Evolutionary conservation across 2,888 invertebrate genomes (phyloP).

Genomic region (Ornithoptera priamus): DNA sequence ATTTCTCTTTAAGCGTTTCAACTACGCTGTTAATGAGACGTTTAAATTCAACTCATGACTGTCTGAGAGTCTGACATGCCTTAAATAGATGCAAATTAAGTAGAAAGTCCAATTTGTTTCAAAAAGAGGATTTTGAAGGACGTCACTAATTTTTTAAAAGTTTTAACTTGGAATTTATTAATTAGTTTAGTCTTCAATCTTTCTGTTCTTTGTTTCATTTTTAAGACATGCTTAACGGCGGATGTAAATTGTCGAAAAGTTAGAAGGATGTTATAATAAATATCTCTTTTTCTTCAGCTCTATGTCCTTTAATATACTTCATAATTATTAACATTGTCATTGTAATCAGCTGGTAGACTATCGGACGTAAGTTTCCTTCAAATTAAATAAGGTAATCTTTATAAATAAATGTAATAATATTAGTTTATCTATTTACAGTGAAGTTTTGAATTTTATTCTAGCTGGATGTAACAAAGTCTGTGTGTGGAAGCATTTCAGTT

Average conservation of each 20-base stretch:
- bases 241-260: background rate
- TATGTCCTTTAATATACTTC: too few relatives aligned
- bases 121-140: constrained; percentile 8
- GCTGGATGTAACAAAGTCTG: background rate
- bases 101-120: constrained; percentile 18
- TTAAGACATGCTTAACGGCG: background rate
- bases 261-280: background rate
- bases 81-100: constrained; percentile 22
- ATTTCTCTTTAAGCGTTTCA: constrained; percentile 16
- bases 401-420: too few relatives aligned
- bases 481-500: constrained; percentile 16
- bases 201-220: background rate
- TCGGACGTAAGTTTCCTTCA: too few relatives aligned
- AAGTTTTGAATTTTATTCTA: background rate
- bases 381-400: too few relatives aligned
- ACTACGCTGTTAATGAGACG: constrained; percentile 23
- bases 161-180: background rate
- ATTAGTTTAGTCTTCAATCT: background rate
- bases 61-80: constrained; percentile 22
- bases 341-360: too few relatives aligned
- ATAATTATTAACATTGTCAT: too few relatives aligned
- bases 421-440: background rate
- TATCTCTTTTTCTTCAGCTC: too few relatives aligned
- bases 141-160: background rate
- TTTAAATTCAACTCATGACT: constrained; percentile 20